Evolutionary conservation across 2,113 vertebrate species (phyloP), one percentile per base, ranked within the genome.

Genomic region (Leptobrachium ailaonicum): DNA sequence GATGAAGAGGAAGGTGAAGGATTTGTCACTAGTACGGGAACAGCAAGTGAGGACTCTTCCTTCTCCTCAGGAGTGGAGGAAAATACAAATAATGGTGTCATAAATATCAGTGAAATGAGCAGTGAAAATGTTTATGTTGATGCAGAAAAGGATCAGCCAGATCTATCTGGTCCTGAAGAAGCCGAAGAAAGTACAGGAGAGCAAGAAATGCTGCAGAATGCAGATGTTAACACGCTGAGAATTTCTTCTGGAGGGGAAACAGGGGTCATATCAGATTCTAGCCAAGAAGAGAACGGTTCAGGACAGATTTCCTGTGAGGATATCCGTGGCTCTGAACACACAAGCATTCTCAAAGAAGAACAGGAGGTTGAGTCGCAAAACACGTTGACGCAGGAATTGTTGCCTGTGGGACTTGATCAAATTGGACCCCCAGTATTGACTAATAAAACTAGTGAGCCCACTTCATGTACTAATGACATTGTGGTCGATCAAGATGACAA

Each of bases 1-100:
- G 93, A 94, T 0, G 93, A 94, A 14, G 93, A 94, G 2, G 93
- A 94, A 70, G 91, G 85, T 2, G 93, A 94, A 75, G 91, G 83
- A 0, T 84, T 91, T 58, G 93, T 94, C 20, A 93, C 90, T 0
- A 94, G 93, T 69, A 93, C 93, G 0, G 93, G 92, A 20, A 87
- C 91, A 82, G 91, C 88, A 53, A 92, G 92, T 64, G 93, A 93
- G 83, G 90, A 91, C 80, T 56, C 88, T 6, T 85, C 89, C 12
- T 83, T 85, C 11, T 91, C 87, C 75, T 84, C 83, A 0, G 91
- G 85, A 62, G 32, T 79, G 1, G 89, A 88, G 72, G 79, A 86
- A 7, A 85, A 85, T 2, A 69, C 64, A 32, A 91, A 89, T 75
- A 90, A 77, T 13, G 62, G 75, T 2, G 2, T 88, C 0, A 32